Conservation (phyloP, 2,113 vertebrate genomes). For the Nibea albiflora region DNA sequence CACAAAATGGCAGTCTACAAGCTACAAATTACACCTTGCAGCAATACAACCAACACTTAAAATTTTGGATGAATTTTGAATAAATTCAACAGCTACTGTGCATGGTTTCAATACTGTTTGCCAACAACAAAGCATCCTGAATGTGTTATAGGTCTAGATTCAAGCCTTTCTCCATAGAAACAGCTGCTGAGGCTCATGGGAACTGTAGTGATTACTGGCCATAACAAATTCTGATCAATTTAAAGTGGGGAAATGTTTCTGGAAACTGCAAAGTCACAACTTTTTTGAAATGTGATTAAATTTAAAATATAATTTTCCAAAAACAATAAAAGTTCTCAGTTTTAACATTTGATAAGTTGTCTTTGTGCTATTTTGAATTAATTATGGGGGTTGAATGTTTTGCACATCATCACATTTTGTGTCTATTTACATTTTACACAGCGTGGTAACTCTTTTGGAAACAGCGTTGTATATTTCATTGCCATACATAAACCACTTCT, state of each 20-base stretch:
- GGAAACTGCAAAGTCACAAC: neutral
- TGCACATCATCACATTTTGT: too few species aligned
- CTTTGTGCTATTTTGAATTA: too few species aligned
- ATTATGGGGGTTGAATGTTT: too few species aligned
- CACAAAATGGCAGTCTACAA: neutral
- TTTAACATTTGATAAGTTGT: too few species aligned
- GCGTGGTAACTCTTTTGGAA: too few species aligned
- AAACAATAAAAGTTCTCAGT: too few species aligned
- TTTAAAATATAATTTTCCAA: too few species aligned
- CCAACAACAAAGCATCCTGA: neutral
- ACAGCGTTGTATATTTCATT: neutral
- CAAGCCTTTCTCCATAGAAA: neutral
- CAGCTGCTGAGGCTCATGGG: neutral
- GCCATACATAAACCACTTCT: neutral
- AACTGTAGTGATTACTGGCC: neutral
- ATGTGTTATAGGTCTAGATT: neutral
- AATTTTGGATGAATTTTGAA: too few species aligned
- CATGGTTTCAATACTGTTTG: neutral
- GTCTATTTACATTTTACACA: too few species aligned
- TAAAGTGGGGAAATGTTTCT: neutral
- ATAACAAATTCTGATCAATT: neutral
- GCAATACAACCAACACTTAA: too few species aligned
- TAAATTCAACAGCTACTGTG: too few species aligned
- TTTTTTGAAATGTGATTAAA: neutral
- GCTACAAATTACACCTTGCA: too few species aligned